phyloP scores from a whole-genome alignment of 2,888 invertebrate genomes.

The Chorisops tibialis region DNA sequence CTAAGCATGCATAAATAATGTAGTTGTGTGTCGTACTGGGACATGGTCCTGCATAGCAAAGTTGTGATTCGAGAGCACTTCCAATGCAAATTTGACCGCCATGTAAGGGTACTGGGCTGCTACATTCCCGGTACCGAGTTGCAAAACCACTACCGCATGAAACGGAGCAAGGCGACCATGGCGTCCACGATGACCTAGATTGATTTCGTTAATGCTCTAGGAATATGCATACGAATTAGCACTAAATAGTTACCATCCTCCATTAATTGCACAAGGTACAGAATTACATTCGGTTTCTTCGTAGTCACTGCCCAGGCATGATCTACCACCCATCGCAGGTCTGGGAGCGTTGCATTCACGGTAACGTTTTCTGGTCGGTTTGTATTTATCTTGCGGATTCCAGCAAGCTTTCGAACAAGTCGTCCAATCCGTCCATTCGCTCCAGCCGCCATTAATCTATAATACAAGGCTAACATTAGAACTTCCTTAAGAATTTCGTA shows the following conservation, averaged over 20 bases:
- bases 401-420: conserved; percentile 52
- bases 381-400: conserved; percentile 14
- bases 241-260: conserved; percentile 41
- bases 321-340: conserved; percentile 48
- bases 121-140: conserved; percentile 43
- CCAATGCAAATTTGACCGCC: conserved; percentile 50
- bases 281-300: conserved; percentile 50
- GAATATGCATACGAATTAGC: neutral
- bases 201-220: neutral
- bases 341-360: conserved; percentile 50
- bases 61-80: conserved; percentile 33
- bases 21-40: conserved; percentile 26
- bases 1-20: too few species aligned
- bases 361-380: conserved; percentile 46
- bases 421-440: conserved; percentile 52
- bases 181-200: conserved; percentile 46
- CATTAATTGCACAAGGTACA: conserved; percentile 52
- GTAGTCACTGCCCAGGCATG: conserved; percentile 47
- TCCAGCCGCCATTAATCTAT: conserved; percentile 48
- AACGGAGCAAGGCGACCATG: conserved; percentile 47
- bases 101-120: conserved; percentile 44
- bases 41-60: conserved; percentile 28
- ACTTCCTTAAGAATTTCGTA: neutral
- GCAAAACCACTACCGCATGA: conserved; percentile 46
- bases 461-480: too few species aligned